A percentile compares a stretch with the other conserved stretches of the same genome.
Evolutionary conservation across 2,888 invertebrate species (phyloP).

Genomic region (Elegia similella): DNA sequence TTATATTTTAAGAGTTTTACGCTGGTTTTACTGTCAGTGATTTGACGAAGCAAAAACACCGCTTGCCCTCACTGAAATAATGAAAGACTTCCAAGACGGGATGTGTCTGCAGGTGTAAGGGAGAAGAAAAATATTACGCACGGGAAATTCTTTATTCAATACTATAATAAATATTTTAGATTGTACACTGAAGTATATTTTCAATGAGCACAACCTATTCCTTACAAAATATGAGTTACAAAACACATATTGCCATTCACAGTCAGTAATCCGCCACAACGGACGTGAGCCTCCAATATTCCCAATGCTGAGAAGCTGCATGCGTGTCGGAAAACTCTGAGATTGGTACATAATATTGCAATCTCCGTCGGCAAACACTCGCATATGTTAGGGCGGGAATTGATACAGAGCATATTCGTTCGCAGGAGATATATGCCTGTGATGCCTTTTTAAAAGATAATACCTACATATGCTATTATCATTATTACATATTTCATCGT

Average conservation of each 20-base stretch:
- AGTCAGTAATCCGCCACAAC: slow-evolving; percentile 34
- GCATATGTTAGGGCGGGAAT: slow-evolving; percentile 36
- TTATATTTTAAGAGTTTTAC: too few species aligned
- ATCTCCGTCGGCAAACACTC: slow-evolving; percentile 69
- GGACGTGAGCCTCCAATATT: slow-evolving; percentile 44
- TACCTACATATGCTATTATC: too few species aligned
- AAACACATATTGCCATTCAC: slow-evolving; percentile 16
- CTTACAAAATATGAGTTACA: slow-evolving; percentile 6
- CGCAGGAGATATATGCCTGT: background rate
- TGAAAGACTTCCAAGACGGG: too few species aligned
- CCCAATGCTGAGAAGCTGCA: slow-evolving; percentile 51
- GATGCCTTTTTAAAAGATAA: background rate
- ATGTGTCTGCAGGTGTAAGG: too few species aligned
- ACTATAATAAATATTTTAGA: too few species aligned
- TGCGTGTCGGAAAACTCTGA: slow-evolving; percentile 51
- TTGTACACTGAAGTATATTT: slow-evolving; percentile 20
- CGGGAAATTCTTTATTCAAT: too few species aligned
- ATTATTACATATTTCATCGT: too few species aligned
- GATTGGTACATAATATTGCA: slow-evolving; percentile 75
- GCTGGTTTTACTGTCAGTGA: too few species aligned
- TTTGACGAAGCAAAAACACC: too few species aligned
- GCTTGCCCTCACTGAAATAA: too few species aligned
- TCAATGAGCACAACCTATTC: background rate
- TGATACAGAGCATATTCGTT: background rate
- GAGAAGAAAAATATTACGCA: too few species aligned